Evolutionary conservation across 2,113 vertebrate species (phyloP).

Genomic region (Eretmochelys imbricata): DNA sequence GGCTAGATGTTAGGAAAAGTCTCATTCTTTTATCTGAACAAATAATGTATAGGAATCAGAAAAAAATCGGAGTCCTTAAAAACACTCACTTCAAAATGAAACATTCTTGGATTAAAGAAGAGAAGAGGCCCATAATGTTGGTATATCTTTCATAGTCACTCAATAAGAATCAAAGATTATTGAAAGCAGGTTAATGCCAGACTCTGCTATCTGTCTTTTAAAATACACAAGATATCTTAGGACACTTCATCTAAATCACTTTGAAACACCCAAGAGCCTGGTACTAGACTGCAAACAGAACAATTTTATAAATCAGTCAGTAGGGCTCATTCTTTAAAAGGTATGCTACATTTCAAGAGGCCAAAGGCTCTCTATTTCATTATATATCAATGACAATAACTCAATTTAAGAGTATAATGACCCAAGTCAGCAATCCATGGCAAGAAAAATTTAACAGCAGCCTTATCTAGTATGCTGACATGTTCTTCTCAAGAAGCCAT

Average conservation of each 20-base stretch:
- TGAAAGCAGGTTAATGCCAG: slow-evolving; percentile 62
- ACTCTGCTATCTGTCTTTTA: slow-evolving; percentile 67
- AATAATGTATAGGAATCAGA: slow-evolving; percentile 54
- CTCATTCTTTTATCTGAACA: slow-evolving; percentile 26
- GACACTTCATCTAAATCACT: slow-evolving; percentile 73
- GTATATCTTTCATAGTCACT: slow-evolving; percentile 58
- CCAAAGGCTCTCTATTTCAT: slow-evolving; percentile 64
- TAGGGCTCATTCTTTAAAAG: slow-evolving; percentile 63
- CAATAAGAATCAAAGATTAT: slow-evolving; percentile 70
- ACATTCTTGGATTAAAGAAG: slow-evolving; percentile 51
- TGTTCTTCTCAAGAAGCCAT: slow-evolving; percentile 69
- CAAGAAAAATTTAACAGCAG: slow-evolving; percentile 77
- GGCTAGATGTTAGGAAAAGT: slow-evolving; percentile 23
- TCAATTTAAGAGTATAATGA: slow-evolving; percentile 79
- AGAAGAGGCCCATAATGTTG: slow-evolving; percentile 39
- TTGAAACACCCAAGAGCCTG: slow-evolving; percentile 49
- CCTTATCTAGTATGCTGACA: slow-evolving; percentile 77
- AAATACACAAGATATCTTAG: slow-evolving; percentile 54
- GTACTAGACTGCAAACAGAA: slow-evolving; percentile 59
- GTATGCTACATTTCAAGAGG: slow-evolving; percentile 50
- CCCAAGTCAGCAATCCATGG: slow-evolving; percentile 70
- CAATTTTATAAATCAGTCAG: slow-evolving; percentile 71
- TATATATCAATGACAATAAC: slow-evolving; percentile 74
- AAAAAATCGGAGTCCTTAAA: slow-evolving; percentile 41
- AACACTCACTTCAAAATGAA: slow-evolving; percentile 48